Conservation (phyloP, 2,113 vertebrate species). For the Aix galericulata region DNA sequence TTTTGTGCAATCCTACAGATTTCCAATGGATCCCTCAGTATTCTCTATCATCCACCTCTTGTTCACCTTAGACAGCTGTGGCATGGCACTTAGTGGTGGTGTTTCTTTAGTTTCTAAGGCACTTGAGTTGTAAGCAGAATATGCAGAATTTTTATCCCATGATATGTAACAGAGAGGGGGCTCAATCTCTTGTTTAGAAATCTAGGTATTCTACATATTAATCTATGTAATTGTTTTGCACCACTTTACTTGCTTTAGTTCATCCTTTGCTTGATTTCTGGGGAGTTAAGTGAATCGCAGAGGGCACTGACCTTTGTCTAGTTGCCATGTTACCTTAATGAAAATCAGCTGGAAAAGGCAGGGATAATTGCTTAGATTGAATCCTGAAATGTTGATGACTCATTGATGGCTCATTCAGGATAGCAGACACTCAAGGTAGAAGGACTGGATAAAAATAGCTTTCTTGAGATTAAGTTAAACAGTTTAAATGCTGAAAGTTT, state of each 20-base stretch:
- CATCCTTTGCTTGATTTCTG: slow-evolving; percentile 9
- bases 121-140: not conserved
- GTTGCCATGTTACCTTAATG: slow-evolving; percentile 41
- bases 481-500: not conserved
- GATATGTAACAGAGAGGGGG: not conserved
- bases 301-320: slow-evolving; percentile 9
- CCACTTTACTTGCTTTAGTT: not conserved
- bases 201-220: not conserved
- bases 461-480: not conserved
- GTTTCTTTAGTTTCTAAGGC: not conserved
- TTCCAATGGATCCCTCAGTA: not conserved
- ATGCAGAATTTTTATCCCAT: not conserved
- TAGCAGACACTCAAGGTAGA: not conserved
- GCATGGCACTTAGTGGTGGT: not conserved
- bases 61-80: not conserved
- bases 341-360: slow-evolving; percentile 57
- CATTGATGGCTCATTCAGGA: slow-evolving; percentile 46
- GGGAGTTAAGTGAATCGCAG: not conserved
- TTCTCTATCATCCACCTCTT: accelerated
- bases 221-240: not conserved
- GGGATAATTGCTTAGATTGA: slow-evolving; percentile 59
- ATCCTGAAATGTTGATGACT: slow-evolving; percentile 45
- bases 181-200: not conserved
- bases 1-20: not conserved
- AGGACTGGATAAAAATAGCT: slow-evolving; percentile 7